phyloP scores from a whole-genome alignment of 1,140 invertebrate genomes.

The Eueides isabella region DNA sequence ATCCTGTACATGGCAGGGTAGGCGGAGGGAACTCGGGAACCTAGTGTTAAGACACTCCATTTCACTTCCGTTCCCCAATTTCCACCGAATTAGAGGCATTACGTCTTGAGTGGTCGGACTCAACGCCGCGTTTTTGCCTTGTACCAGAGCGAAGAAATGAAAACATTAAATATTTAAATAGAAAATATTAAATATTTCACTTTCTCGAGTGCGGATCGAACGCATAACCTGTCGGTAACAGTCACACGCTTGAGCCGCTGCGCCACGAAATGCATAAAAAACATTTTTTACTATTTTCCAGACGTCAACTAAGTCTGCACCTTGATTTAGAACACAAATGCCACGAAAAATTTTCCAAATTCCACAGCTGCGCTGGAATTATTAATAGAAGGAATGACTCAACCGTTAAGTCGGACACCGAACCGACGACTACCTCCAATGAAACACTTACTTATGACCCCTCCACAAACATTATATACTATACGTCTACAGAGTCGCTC shows the following conservation, averaged over 20 bases:
- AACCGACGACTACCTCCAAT: constrained; percentile 30
- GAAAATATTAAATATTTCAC: neutral
- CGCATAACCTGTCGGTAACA: neutral
- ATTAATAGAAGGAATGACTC: constrained; percentile 32
- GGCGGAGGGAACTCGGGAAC: neutral
- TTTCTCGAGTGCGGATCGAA: too few species aligned
- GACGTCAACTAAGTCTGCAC: constrained; percentile 59
- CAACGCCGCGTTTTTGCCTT: too few species aligned
- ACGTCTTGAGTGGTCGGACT: too few species aligned
- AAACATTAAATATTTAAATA: neutral
- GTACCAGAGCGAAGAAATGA: too few species aligned
- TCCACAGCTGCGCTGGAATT: constrained; percentile 62
- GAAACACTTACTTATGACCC: constrained; percentile 53
- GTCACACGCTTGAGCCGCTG: neutral
- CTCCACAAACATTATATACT: constrained; percentile 62
- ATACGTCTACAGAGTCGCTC: constrained; percentile 53
- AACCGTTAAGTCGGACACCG: neutral
- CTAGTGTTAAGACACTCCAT: neutral
- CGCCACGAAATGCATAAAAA: neutral
- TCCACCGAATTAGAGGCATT: neutral
- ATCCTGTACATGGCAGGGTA: neutral
- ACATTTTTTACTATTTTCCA: constrained; percentile 37
- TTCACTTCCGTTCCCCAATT: neutral
- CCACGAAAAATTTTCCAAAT: constrained; percentile 58
- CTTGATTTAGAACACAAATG: constrained; percentile 53